phyloP scores from a whole-genome alignment of 2,113 vertebrate genomes.

The Dasypus novemcinctus region DNA sequence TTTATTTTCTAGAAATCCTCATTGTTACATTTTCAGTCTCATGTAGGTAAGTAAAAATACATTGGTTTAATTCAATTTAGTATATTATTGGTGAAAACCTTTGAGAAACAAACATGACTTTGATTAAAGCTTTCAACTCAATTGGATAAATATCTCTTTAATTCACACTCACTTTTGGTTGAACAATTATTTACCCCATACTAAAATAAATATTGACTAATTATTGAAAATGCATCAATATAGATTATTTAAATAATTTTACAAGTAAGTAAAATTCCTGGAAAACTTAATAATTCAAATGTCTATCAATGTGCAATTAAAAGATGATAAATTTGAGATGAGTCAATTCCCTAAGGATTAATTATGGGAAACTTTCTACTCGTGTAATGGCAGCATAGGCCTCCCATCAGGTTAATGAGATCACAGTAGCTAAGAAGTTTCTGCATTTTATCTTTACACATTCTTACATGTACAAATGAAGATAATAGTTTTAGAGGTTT shows the following conservation, averaged over 20 bases:
- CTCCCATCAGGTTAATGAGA: not conserved
- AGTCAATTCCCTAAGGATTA: not conserved
- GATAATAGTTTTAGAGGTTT: not conserved
- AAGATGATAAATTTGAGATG: not conserved
- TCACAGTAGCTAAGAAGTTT: not conserved
- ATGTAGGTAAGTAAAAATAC: not conserved
- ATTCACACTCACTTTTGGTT: not conserved
- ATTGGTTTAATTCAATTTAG: not conserved
- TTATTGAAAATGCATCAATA: too few relatives aligned
- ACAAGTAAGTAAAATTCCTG: not conserved
- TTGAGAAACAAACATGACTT: not conserved
- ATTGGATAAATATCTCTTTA: not conserved
- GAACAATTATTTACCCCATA: not conserved
- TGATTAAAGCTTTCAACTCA: not conserved
- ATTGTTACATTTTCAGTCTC: not conserved
- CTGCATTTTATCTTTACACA: not conserved
- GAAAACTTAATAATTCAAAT: not conserved
- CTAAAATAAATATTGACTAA: not conserved
- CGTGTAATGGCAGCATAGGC: accelerated
- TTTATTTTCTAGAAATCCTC: not conserved
- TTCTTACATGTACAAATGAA: not conserved
- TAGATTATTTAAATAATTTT: not conserved
- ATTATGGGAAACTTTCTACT: not conserved
- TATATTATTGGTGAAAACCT: not conserved
- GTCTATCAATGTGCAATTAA: not conserved